Evolutionary conservation across 1,140 invertebrate species (phyloP), one percentile per base, ranked within the genome.

Genomic region (Lasaia peninsularis): DNA sequence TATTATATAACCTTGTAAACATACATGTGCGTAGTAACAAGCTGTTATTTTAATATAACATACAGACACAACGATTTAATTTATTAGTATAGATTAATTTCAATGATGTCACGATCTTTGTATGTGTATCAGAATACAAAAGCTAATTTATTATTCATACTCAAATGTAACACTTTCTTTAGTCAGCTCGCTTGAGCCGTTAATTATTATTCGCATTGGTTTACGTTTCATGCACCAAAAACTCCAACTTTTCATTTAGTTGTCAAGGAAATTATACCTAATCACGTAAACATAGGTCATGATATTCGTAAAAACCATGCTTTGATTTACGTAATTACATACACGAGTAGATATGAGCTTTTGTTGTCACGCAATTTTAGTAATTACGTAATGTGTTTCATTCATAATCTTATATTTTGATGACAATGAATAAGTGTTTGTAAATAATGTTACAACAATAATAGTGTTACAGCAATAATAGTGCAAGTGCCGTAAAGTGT

Each of bases 401-500:
- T 28, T 28, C 24, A 28, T 28, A 28, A 28, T 28, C 24, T 28
- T n/a, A 18, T 40, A 16, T 40, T 20, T 12, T 31, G n/a, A 32
- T 52, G 28, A 32, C 28, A 31, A 7, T 28, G 24, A 52, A 12
- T 7, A 24, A 50, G 44, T 18, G 6, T 32, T 52, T 32, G 12
- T 32, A 14, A 24, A 52, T n/a, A n/a, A n/a, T n/a, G n/a, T n/a
- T n/a, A n/a, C n/a, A n/a, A n/a, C n/a, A 21, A 44, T 35, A 37
- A 55, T 14, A 51, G 35, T 31, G 18, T 18, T 28, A 44, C 21
- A 44, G 16, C 37, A 28, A 48, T 44, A 32, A 24, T 18, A 55
- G 57, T 44, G 44, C 58, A 65, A 50, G 51, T 55, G 53, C 28
- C 14, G 35, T 69, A 63, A 63, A 67, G 69, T 71, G 61, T 75